Conservation (phyloP, 2,113 vertebrate genomes). For the Nansenia antarctica region DNA sequence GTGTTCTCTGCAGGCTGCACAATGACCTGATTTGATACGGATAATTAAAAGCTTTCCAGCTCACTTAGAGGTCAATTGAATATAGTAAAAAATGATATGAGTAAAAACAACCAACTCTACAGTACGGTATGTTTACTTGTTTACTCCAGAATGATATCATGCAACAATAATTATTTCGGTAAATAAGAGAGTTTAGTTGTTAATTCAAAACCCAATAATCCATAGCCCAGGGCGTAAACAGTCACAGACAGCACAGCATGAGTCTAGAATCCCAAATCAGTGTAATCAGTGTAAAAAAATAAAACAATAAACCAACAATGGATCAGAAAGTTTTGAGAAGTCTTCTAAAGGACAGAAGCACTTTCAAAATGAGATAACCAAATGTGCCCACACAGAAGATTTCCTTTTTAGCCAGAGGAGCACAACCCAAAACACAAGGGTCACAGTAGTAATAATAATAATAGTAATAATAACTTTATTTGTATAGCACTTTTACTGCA, state of each 20-base stretch:
- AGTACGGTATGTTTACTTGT: not conserved
- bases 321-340: no score
- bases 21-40: not conserved
- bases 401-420: no score
- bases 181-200: slow-evolving; percentile 24
- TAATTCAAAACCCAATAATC: slow-evolving; percentile 31
- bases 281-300: no score
- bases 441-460: not conserved
- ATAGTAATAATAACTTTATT: no score
- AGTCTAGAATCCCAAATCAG: slow-evolving; percentile 23
- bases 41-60: not conserved
- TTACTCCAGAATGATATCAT: slow-evolving; percentile 1
- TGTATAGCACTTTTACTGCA: no score
- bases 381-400: no score
- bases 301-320: slow-evolving; percentile 32
- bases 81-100: not conserved
- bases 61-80: not conserved
- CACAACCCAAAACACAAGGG: not conserved
- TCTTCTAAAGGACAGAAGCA: no score
- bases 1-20: not conserved
- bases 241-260: slow-evolving; percentile 24
- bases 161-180: not conserved
- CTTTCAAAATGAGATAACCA: no score
- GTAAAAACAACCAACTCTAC: not conserved
- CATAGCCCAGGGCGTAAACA: slow-evolving; percentile 34